Percentiles rank a stretch among this genome's conserved stretches.
Evolutionary conservation across 2,113 vertebrate genomes (phyloP).

Genomic region (Thomomys bottae): DNA sequence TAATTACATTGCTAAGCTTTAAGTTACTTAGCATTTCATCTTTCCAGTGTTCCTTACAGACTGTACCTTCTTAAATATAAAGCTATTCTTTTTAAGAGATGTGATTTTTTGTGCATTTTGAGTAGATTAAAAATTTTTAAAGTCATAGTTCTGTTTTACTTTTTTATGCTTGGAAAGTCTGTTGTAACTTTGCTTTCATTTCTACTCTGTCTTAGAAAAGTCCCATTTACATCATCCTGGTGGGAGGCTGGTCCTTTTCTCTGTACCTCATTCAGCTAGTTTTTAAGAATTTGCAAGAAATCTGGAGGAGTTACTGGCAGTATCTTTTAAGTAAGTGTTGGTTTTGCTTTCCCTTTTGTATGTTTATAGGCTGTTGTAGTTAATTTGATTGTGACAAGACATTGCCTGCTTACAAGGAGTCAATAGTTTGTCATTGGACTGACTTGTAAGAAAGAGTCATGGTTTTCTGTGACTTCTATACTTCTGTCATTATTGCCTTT

Average conservation of each 20-base stretch:
- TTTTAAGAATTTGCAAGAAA: conserved; percentile 92
- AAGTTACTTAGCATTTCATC: conserved; percentile 57
- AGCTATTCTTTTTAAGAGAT: conserved; percentile 62
- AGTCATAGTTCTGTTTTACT: conserved; percentile 50
- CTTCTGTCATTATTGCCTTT: not conserved
- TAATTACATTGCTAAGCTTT: conserved; percentile 39
- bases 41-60: conserved; percentile 45
- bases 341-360: conserved; percentile 49
- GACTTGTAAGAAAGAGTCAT: conserved; percentile 40
- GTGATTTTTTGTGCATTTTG: conserved; percentile 59
- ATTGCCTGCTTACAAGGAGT: conserved; percentile 4
- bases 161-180: conserved; percentile 55
- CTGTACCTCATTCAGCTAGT: conserved; percentile 95
- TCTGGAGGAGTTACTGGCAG: conserved; percentile 93
- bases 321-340: conserved; percentile 89
- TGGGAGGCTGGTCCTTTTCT: conserved; percentile 97
- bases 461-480: not conserved
- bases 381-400: conserved; percentile 53
- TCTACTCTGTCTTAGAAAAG: conserved; percentile 88
- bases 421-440: conserved; percentile 46
- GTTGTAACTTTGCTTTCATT: conserved; percentile 64
- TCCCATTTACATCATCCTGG: conserved; percentile 92
- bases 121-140: conserved; percentile 54
- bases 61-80: conserved; percentile 52
- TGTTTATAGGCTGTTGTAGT: conserved; percentile 35